Percentiles rank a stretch among this genome's conserved stretches.
Evolutionary conservation across 1,140 invertebrate species (phyloP).

Genomic region (Nephila pilipes): DNA sequence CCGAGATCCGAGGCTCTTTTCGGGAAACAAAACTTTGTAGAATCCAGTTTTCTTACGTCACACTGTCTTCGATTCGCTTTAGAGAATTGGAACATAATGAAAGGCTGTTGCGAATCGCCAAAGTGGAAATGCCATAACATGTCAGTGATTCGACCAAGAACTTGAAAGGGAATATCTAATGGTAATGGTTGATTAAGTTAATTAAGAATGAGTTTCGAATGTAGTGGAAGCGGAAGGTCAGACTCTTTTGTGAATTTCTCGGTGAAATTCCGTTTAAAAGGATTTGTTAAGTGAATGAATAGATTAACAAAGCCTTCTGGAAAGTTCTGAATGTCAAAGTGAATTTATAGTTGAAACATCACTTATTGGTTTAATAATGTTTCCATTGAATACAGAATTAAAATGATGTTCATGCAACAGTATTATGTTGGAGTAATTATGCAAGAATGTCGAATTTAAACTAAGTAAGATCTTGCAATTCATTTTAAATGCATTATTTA

Average conservation of each 20-base stretch:
- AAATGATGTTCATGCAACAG: too few relatives aligned
- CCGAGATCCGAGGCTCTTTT: background rate
- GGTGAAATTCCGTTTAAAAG: background rate
- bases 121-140: background rate
- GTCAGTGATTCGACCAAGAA: background rate
- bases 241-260: background rate
- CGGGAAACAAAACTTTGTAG: background rate
- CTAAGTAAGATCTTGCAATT: too few relatives aligned
- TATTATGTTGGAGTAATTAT: too few relatives aligned
- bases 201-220: background rate
- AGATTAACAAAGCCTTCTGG: background rate
- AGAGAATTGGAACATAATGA: background rate
- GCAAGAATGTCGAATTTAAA: too few relatives aligned
- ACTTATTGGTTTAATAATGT: too few relatives aligned
- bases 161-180: background rate
- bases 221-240: background rate
- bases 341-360: too few relatives aligned
- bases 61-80: background rate
- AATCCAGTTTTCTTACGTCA: slow-evolving; percentile 2
- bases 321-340: background rate
- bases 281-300: background rate
- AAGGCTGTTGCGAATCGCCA: background rate
- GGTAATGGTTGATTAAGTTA: slow-evolving; percentile 11
- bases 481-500: too few relatives aligned
- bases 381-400: too few relatives aligned